Base-by-base conservation (phyloP, 2,888 invertebrate genomes). In the Vanessa cardui region DNA sequence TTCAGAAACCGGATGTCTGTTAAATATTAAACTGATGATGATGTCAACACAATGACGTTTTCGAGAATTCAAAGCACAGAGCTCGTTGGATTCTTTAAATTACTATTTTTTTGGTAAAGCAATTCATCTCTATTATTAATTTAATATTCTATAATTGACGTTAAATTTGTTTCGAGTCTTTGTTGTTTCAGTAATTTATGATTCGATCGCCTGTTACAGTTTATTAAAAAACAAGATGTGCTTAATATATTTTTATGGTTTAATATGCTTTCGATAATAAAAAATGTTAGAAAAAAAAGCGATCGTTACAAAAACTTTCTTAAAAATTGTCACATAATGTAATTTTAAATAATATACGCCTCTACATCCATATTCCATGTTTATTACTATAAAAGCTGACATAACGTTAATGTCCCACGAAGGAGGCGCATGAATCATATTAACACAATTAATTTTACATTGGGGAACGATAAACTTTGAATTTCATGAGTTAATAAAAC, bases 41-140 rank as follows among this genome's bases (percentile, higher is more conserved):
- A 90, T 90, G 88, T 89, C 90, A 90, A 90, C 87, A 79, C 72
- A 76, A 84, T 89, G 87, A 87, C 87, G 88, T 81, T 82, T 80
- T 77, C 78, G 66, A 78, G 69, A 73, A 71, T 64, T 72, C 66
- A 64, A 62, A 72, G 61, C 73, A 63, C 56, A 66, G 62, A 54
- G 62, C 62, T 64, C 66, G 62, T 66, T 65, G 66, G 64, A 64
- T 64, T 65, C 61, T 61, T 66, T 63, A 69, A 72, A 68, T 64
- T 63, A 66, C 56, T 56, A 52, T 71, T 63, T 68, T 70, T 71
- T 71, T 71, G 47, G 62, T 44, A 64, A 62, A 49, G 20, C 66
- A 62, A 69, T 66, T 69, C 54, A 58, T 71, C 58, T 66, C 62
- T 58, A 66, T 66, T 64, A 66, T 71, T 69, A 62, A 66, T 66